A percentile compares a stretch with the other conserved stretches of the same genome.
Conservation (phyloP, 1,140 invertebrate species). For the Holcopasites calliopsidis region DNA sequence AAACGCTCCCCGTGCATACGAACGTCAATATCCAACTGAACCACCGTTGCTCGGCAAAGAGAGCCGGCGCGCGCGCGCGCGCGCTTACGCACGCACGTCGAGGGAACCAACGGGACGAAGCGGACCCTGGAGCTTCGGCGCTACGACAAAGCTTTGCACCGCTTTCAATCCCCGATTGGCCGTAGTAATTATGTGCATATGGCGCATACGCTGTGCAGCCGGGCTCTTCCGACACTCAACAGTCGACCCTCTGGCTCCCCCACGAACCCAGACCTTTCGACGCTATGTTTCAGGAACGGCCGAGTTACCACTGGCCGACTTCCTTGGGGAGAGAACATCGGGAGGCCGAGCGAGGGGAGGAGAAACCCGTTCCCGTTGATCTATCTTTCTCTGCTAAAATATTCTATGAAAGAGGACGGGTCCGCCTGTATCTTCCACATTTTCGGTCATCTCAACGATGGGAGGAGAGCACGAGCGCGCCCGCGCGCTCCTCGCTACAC, state of each 20-base stretch:
- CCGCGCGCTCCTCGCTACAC: not conserved
- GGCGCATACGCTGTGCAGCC: conserved; percentile 37
- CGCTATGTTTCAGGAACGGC: conserved; percentile 22
- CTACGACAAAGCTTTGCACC: conserved; percentile 46
- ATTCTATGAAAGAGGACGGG: not conserved
- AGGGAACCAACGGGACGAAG: conserved; percentile 46
- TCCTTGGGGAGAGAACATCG: not conserved
- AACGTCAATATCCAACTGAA: conserved; percentile 73
- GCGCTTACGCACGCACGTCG: conserved; percentile 33
- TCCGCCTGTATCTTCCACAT: not conserved
- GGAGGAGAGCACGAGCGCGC: not conserved
- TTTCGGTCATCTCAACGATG: not conserved
- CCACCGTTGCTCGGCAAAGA: conserved; percentile 52
- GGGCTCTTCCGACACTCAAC: not conserved
- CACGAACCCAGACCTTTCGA: conserved; percentile 6
- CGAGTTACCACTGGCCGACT: conserved; percentile 20
- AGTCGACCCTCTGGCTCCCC: not conserved
- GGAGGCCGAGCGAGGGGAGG: not conserved
- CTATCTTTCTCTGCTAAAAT: not conserved
- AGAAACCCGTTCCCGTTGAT: not conserved
- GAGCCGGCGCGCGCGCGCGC: conserved; percentile 65
- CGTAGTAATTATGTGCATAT: conserved; percentile 52
- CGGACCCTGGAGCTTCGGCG: conserved; percentile 51
- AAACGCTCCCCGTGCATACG: conserved; percentile 63
- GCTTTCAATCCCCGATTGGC: conserved; percentile 48